Conservation (phyloP, 2,888 invertebrate species). For the Caenorhabditis sp. region DNA sequence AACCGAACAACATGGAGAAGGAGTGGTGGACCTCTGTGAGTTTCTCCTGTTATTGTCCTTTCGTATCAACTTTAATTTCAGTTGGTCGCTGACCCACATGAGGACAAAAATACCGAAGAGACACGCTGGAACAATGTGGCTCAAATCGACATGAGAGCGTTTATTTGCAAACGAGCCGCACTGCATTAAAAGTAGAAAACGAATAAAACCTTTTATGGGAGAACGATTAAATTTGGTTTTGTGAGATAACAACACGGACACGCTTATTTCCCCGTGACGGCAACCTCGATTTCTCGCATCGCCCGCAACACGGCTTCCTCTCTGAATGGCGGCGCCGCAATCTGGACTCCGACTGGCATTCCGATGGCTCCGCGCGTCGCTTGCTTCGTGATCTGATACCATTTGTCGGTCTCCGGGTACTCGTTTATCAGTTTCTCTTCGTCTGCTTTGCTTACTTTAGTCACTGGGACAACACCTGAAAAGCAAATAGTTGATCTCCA, state of each 20-base stretch:
- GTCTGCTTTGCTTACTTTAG: constrained; percentile 76
- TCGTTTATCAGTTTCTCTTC: constrained; percentile 71
- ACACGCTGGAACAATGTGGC: constrained; percentile 61
- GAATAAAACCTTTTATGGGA: constrained; percentile 9
- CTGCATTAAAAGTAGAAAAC: constrained; percentile 42
- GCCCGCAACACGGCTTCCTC: constrained; percentile 75
- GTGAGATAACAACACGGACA: constrained; percentile 13
- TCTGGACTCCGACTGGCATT: constrained; percentile 78
- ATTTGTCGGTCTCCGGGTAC: constrained; percentile 74
- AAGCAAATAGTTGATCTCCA: not conserved
- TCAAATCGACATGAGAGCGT: constrained; percentile 57
- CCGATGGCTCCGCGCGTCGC: constrained; percentile 72
- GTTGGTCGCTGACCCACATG: constrained; percentile 59
- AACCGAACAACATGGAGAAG: constrained; percentile 56
- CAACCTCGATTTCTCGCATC: constrained; percentile 75
- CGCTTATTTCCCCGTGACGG: constrained; percentile 62
- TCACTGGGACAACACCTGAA: constrained; percentile 81
- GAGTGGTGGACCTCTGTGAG: constrained; percentile 58
- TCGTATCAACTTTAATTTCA: not conserved
- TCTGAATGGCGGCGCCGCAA: constrained; percentile 76
- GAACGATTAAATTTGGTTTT: not conserved
- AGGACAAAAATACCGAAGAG: constrained; percentile 45
- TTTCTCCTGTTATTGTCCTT: not conserved
- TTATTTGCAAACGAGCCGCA: constrained; percentile 50
- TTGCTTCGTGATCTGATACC: constrained; percentile 71